Percentiles rank a stretch among this genome's conserved stretches.
phyloP scores from a whole-genome alignment of 2,113 vertebrate species.

The Smithornis capensis region DNA sequence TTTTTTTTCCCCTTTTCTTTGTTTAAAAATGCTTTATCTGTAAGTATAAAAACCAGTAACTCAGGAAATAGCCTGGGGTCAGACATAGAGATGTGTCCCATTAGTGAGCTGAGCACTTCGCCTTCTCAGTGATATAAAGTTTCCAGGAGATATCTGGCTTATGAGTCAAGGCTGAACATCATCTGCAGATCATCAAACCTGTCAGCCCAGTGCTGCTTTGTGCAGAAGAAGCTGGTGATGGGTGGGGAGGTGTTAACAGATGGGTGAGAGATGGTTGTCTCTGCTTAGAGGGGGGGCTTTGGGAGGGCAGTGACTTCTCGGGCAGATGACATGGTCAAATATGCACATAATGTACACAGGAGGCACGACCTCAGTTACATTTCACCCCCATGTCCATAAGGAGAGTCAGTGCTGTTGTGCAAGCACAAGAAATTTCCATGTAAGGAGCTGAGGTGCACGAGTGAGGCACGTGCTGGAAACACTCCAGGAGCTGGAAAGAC shows the following conservation, averaged over 20 bases:
- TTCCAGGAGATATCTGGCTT: background rate
- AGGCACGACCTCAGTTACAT: background rate
- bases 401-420: background rate
- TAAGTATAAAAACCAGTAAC: background rate
- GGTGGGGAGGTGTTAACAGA: background rate
- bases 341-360: background rate
- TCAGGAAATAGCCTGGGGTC: background rate
- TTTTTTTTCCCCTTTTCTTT: background rate
- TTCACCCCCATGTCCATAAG: background rate
- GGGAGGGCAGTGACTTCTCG: background rate
- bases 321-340: background rate
- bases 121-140: background rate
- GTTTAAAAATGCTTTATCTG: background rate
- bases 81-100: background rate
- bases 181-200: conserved; percentile 3
- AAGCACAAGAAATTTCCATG: background rate
- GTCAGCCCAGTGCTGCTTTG: background rate
- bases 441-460: background rate
- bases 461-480: background rate
- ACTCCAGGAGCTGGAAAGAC: background rate
- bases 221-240: background rate
- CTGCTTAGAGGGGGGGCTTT: background rate
- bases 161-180: background rate
- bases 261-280: background rate
- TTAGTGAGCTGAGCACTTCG: background rate